Conservation (phyloP, 2,888 invertebrate genomes). For the Stramonita haemastoma region DNA sequence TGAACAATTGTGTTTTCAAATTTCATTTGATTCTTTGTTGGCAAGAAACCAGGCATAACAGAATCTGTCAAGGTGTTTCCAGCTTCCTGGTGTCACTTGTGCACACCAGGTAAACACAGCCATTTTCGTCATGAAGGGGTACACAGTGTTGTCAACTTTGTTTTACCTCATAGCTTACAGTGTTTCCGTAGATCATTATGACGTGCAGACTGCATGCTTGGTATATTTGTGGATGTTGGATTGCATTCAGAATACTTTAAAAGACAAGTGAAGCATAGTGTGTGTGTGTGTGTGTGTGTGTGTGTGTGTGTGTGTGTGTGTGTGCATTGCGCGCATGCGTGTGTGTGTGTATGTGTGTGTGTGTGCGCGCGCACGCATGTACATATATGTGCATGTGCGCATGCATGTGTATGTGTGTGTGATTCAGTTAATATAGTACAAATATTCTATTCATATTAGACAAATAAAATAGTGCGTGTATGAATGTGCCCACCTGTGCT, state of each 20-base stretch:
- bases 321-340: too few species aligned
- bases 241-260: too few species aligned
- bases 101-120: conserved; percentile 17
- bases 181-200: too few species aligned
- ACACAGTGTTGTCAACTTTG: too few species aligned
- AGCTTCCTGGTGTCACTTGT: neutral
- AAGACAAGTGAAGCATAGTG: neutral
- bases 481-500: neutral
- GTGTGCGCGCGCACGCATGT: neutral
- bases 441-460: too few species aligned
- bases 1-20: too few species aligned
- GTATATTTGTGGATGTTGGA: too few species aligned
- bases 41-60: too few species aligned
- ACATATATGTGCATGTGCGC: neutral
- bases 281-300: conserved; percentile 7
- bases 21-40: too few species aligned
- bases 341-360: neutral
- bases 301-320: neutral
- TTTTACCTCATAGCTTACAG: too few species aligned
- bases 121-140: too few species aligned
- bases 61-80: neutral
- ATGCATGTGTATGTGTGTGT: neutral
- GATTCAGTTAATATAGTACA: neutral
- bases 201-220: too few species aligned
- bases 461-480: neutral